Conservation (phyloP, 1,140 invertebrate genomes). For the Drosophila punjabiensis region DNA sequence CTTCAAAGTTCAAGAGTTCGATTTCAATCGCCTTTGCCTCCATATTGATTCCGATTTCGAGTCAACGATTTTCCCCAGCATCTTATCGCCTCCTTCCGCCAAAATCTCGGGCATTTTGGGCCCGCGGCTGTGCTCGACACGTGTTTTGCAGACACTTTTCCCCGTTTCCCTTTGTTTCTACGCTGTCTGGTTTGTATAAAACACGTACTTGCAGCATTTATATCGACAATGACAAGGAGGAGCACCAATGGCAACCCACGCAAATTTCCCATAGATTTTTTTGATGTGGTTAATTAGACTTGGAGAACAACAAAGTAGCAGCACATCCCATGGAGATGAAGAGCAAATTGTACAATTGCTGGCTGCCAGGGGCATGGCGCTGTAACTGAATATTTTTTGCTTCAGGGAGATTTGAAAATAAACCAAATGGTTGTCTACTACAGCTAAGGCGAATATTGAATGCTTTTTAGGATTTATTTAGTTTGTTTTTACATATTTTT, state of each 20-base stretch:
- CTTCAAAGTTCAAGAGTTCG: constrained; percentile 47
- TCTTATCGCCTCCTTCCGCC: not conserved
- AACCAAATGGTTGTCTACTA: constrained; percentile 9
- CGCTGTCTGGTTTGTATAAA: constrained; percentile 45
- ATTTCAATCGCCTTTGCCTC: constrained; percentile 31
- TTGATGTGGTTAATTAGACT: constrained; percentile 81
- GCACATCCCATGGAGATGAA: constrained; percentile 46
- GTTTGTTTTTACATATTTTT: not conserved
- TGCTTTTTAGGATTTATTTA: constrained; percentile 23
- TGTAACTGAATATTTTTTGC: constrained; percentile 78
- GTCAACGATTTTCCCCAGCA: constrained; percentile 27
- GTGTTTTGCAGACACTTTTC: constrained; percentile 36
- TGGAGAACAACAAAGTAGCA: constrained; percentile 64
- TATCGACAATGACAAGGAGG: constrained; percentile 51
- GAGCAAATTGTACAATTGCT: constrained; percentile 69
- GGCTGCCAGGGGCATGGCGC: constrained; percentile 16
- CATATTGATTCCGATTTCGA: constrained; percentile 45
- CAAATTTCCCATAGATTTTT: constrained; percentile 77
- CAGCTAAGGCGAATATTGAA: constrained; percentile 13
- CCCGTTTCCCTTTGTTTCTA: constrained; percentile 5
- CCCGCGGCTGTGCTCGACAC: constrained; percentile 38
- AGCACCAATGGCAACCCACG: constrained; percentile 46
- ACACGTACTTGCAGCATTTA: constrained; percentile 76
- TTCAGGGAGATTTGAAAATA: constrained; percentile 47
- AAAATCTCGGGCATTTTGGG: constrained; percentile 14